A percentile compares a stretch with the other conserved stretches of the same genome.
phyloP scores from a whole-genome alignment of 2,113 vertebrate genomes.

The Dicerorhinus sumatrensis region DNA sequence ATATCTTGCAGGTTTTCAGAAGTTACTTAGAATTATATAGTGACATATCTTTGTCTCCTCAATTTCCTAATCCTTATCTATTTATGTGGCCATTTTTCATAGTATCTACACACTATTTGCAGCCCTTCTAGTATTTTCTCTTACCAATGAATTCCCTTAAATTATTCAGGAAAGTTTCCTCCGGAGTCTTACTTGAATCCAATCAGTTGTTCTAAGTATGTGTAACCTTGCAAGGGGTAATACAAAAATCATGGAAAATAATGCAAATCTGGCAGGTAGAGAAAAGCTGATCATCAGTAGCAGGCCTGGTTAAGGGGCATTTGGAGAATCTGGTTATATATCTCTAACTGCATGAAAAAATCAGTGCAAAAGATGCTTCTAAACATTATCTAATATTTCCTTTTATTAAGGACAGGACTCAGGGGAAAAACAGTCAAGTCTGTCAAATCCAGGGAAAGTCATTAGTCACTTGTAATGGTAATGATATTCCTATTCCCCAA shows the following conservation, averaged over 20 bases:
- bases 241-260: slow-evolving; percentile 65
- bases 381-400: not conserved
- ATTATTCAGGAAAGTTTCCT: slow-evolving; percentile 59
- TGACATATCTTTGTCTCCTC: not conserved
- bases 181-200: slow-evolving; percentile 31
- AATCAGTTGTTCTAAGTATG: slow-evolving; percentile 57
- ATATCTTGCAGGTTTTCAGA: not conserved
- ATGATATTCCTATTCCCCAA: not conserved
- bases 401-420: not conserved
- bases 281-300: slow-evolving; percentile 25
- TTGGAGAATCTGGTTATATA: slow-evolving; percentile 38
- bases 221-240: slow-evolving; percentile 19
- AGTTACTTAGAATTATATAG: not conserved
- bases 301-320: not conserved
- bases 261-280: slow-evolving; percentile 39
- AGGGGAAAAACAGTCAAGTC: not conserved
- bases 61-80: not conserved
- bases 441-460: not conserved
- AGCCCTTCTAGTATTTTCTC: slow-evolving; percentile 36
- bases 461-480: not conserved
- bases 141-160: slow-evolving; percentile 37
- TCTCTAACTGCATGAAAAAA: slow-evolving; percentile 34
- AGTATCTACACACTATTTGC: not conserved
- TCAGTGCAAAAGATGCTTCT: not conserved
- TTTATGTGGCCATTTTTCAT: slow-evolving; percentile 13